A percentile compares a stretch with the other conserved stretches of the same genome.
Evolutionary conservation across 1,140 invertebrate species (phyloP).

Genomic region (Aphidius gifuensis): DNA sequence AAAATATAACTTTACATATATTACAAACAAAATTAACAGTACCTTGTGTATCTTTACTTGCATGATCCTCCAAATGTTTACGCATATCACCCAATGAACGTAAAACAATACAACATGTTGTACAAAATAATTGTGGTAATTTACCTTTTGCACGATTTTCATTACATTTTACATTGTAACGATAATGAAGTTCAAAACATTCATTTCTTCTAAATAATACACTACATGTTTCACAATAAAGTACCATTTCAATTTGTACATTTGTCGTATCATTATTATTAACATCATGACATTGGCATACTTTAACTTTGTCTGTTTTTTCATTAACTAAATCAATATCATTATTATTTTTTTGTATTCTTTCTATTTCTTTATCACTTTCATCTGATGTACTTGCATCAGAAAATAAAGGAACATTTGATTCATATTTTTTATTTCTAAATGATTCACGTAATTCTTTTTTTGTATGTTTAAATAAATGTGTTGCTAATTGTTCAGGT

Average conservation of each 20-base stretch:
- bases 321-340: not conserved
- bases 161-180: conserved; percentile 28
- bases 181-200: conserved; percentile 45
- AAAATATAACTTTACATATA: conserved; percentile 47
- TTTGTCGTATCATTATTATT: conserved; percentile 12
- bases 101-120: conserved; percentile 32
- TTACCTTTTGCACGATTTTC: conserved; percentile 23
- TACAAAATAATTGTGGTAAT: conserved; percentile 42
- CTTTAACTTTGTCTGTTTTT: conserved; percentile 14
- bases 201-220: conserved; percentile 39
- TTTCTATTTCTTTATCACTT: conserved; percentile 10
- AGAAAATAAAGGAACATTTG: conserved; percentile 12
- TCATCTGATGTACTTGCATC: conserved; percentile 1
- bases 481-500: conserved; percentile 36
- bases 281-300: conserved; percentile 43
- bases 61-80: conserved; percentile 38
- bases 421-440: conserved; percentile 23
- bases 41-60: conserved; percentile 21
- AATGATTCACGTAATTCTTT: conserved; percentile 39
- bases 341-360: conserved; percentile 4
- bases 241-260: conserved; percentile 45
- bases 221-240: conserved; percentile 40
- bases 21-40: conserved; percentile 41
- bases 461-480: conserved; percentile 43
- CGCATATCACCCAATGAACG: conserved; percentile 34